These are phyloP conservation scores for Melanostoma scalare DNA, from an alignment of 2,888 invertebrate genomes.

Conservation along the genomic window DNA sequence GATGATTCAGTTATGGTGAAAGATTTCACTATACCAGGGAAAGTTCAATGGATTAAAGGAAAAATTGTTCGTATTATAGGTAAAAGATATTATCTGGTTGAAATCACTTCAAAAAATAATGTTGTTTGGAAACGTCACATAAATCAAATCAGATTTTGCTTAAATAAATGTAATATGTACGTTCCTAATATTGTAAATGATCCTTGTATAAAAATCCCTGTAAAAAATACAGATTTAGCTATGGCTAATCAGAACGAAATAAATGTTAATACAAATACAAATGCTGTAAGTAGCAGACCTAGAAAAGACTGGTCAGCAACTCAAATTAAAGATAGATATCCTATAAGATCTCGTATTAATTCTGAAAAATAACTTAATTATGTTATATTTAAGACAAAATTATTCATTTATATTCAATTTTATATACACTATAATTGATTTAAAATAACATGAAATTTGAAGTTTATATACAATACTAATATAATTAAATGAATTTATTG, in stretches of 20 bases:
- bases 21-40: constrained; percentile 23
- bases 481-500: too few species aligned
- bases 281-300: not conserved
- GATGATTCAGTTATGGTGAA: constrained; percentile 30
- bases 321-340: constrained; percentile 10
- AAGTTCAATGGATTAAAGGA: constrained; percentile 35
- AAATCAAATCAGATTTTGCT: constrained; percentile 31
- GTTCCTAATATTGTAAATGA: constrained; percentile 8
- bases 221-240: not conserved
- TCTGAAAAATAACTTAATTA: constrained; percentile 2
- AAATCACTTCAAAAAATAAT: constrained; percentile 32
- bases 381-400: not conserved
- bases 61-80: constrained; percentile 24
- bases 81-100: constrained; percentile 21
- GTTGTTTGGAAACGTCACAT: constrained; percentile 21
- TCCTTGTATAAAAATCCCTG: not conserved
- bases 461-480: too few species aligned
- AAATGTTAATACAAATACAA: not conserved
- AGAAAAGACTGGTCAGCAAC: not conserved
- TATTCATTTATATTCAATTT: not conserved
- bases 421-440: too few species aligned
- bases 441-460: too few species aligned
- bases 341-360: constrained; percentile 15
- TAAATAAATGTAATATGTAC: constrained; percentile 3
- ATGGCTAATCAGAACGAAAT: not conserved